Base-by-base conservation (phyloP, 2,797 vertebrate genomes). In the Clamator glandarius region DNA sequence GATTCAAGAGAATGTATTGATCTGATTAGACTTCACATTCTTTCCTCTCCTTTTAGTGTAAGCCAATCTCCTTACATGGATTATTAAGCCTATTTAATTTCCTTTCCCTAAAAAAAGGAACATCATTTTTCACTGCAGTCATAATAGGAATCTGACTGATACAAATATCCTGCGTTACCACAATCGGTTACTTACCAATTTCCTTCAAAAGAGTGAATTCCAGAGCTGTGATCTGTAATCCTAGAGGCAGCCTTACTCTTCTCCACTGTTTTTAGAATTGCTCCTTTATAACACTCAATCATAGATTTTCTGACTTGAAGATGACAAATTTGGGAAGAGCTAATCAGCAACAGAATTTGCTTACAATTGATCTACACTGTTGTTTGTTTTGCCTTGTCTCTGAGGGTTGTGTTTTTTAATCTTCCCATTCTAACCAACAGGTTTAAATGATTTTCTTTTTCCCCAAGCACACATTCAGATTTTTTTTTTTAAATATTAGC, bases 251-350 rank as follows among this genome's bases (percentile, higher is more conserved):
- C 18, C 83, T 77, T 20, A 39, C n/a, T n/a, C n/a, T n/a, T n/a
- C n/a, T n/a, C n/a, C n/a, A n/a, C 72, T 58, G 23, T 29, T 93
- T 93, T 92, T 62, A 63, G 86, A 93, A 94, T 90, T 94, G 82
- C 41, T 93, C 79, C 82, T 93, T 91, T 54, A 75, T 80, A 80
- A 62, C 62, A 55, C 36, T 48, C 78, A 59, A 14, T 80, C 91
- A 70, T 9, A 79, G 76, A 63, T 79, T 79, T 87, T 93, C 90
- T 88, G 13, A 73, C 66, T 67, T 66, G 15, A 79, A 95, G 55
- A 89, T 83, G 55, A 89, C 64, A 89, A 58, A 75, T 87, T 74
- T 72, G 70, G 79, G 86, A 87, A 88, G 55, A 86, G 67, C 41
- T 92, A 81, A 94, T 94, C 72, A 92, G 88, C 58, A 90, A 48